These are phyloP conservation scores for Psephotus haematonotus DNA, from an alignment of 2,113 vertebrate genomes.

Conservation along the genomic window DNA sequence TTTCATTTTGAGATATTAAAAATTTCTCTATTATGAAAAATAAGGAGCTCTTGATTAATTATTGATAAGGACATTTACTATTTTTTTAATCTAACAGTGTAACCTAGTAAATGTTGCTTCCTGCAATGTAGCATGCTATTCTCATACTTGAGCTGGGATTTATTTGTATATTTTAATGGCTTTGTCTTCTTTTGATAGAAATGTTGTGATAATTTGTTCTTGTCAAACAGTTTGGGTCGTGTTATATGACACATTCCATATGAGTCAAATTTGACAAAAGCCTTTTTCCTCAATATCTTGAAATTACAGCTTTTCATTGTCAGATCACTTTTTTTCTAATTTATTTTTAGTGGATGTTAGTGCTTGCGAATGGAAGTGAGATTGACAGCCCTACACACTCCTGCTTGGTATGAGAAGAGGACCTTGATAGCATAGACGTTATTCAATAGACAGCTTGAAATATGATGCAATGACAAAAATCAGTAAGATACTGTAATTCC, in stretches of 20 bases:
- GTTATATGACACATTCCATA: slow-evolving; percentile 21
- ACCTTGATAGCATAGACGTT: neutral
- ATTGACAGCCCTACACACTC: slow-evolving; percentile 32
- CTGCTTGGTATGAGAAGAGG: neutral
- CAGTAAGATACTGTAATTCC: slow-evolving; percentile 1
- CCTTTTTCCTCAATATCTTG: slow-evolving; percentile 32
- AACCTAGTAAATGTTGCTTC: neutral
- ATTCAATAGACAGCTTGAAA: slow-evolving; percentile 2
- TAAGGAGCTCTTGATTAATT: neutral
- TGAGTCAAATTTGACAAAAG: slow-evolving; percentile 43
- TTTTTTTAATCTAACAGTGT: neutral
- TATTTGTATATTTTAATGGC: slow-evolving; percentile 49
- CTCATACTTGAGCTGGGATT: neutral
- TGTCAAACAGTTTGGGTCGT: slow-evolving; percentile 12
- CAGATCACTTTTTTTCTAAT: slow-evolving; percentile 45
- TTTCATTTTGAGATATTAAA: neutral
- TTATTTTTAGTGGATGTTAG: slow-evolving; percentile 38
- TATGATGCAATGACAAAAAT: slow-evolving; percentile 18
- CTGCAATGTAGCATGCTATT: neutral
- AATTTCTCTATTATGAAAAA: neutral
- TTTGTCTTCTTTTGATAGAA: slow-evolving; percentile 40
- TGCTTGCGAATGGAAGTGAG: slow-evolving; percentile 24
- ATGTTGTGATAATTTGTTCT: slow-evolving; percentile 43
- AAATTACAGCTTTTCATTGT: slow-evolving; percentile 49
- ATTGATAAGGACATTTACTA: neutral